Evolutionary conservation across 23 tunicate genomes (phyloP), one percentile per base, ranked within the genome.

Genomic region (Styela plicata): DNA sequence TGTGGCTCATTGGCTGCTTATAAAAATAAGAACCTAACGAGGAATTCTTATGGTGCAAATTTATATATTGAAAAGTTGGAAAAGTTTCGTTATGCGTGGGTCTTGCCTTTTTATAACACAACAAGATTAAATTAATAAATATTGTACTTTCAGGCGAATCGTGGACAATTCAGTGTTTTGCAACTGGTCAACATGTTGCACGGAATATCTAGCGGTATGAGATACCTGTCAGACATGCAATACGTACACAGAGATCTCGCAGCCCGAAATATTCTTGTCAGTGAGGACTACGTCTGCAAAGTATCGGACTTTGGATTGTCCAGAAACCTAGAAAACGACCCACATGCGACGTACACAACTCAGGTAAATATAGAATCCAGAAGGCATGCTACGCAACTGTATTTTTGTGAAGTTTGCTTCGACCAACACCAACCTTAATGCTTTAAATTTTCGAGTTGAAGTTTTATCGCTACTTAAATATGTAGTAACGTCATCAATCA

Each of bases 221-320:
- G 83, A 19, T 87, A 87, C 34, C 35, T 91, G 33, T 53, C 88
- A 0, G 77, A 80, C 63, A 83, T 82, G 74, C 88, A 84, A 22
- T 91, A 80, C 74, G 79, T 90, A 33, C 96, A 90, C 53, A 79
- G 96, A 26, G 96, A 90, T 75, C 52, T 90, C 18, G 96, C 96
- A 16, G 96, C 96, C 2, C 52, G 96, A 22, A 90, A 90, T 71
- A 90, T 90, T 24, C 84, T 90, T 31, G 84, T 90, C 62, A 79
- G 82, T 52, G 30, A 74, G 37, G 79, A 86, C 31, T 79, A 70
- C 31, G 64, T 33, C 44, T 82, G 91, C 70, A 90, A 86, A 86
- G 80, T 90, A 22, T 80, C 96, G 25, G 96, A 90, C 37, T 90
- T 90, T 69, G 96, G 96, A 22, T 84, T 90, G 22, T 86, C 90